phyloP scores from a whole-genome alignment of 2,797 vertebrate species.

The Orientallactaga sibirica region DNA sequence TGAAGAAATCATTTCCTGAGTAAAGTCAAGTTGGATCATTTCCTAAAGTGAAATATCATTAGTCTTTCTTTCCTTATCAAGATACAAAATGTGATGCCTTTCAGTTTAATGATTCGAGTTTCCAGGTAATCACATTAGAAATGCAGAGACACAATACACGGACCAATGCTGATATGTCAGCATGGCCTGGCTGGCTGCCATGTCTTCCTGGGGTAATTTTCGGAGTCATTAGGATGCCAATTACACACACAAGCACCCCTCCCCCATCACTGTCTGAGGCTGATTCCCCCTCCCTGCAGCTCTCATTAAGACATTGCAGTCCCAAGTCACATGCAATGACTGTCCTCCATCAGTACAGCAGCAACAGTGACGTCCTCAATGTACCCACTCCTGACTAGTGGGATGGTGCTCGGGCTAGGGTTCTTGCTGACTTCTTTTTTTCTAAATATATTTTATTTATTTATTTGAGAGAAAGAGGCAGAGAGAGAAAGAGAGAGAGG shows the following conservation, averaged over 20 bases:
- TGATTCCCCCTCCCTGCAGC: neutral
- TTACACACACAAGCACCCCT: neutral
- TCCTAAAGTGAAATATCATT: slow-evolving; percentile 58
- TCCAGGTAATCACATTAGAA: slow-evolving; percentile 71
- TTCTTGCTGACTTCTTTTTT: neutral
- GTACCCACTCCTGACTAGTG: neutral
- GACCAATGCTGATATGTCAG: neutral
- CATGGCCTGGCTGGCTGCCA: neutral
- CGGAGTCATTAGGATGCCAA: slow-evolving; percentile 5
- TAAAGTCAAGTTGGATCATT: slow-evolving; percentile 24
- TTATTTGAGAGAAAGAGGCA: no score
- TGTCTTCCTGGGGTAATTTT: slow-evolving; percentile 22
- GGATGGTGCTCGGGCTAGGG: neutral
- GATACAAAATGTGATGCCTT: slow-evolving; percentile 62
- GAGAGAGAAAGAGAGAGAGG: no score
- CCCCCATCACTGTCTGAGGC: neutral
- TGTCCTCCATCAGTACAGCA: neutral
- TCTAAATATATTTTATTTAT: no score
- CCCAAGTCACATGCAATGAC: neutral
- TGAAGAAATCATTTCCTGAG: slow-evolving; percentile 61
- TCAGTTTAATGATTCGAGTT: slow-evolving; percentile 61
- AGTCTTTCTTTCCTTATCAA: slow-evolving; percentile 9
- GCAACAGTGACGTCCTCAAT: neutral
- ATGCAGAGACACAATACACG: slow-evolving; percentile 40
- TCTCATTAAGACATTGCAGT: slow-evolving; percentile 9